Percentiles rank a stretch among this genome's conserved stretches.
Conservation (phyloP, 2,888 invertebrate genomes). For the Clostera curtula region DNA sequence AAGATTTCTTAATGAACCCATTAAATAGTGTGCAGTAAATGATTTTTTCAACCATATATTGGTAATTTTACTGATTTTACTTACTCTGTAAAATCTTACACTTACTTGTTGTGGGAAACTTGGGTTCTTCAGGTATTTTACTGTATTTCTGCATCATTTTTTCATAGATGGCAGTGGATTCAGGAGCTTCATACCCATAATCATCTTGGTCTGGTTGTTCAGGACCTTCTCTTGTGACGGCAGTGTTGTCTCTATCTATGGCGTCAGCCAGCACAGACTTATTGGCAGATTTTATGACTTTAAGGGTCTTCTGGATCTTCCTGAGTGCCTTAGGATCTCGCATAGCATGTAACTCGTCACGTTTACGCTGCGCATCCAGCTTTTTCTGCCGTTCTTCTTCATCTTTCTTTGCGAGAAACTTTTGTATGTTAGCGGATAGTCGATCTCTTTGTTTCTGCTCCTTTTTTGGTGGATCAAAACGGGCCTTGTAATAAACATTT, state of each 20-base stretch:
- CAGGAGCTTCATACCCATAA: constrained; percentile 91
- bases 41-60: too few relatives aligned
- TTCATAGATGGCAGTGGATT: constrained; percentile 85
- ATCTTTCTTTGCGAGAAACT: constrained; percentile 87
- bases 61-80: too few relatives aligned
- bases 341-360: constrained; percentile 78
- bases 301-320: constrained; percentile 85
- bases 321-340: constrained; percentile 83
- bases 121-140: constrained; percentile 81
- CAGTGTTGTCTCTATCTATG: constrained; percentile 83
- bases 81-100: too few relatives aligned
- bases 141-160: constrained; percentile 91
- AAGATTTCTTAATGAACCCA: too few relatives aligned
- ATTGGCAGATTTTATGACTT: constrained; percentile 92
- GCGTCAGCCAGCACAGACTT: constrained; percentile 91
- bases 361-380: constrained; percentile 77
- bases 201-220: constrained; percentile 93
- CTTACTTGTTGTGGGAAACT: constrained; percentile 74
- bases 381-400: constrained; percentile 83
- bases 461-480: constrained; percentile 88
- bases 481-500: constrained; percentile 81
- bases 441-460: constrained; percentile 78
- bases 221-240: constrained; percentile 82
- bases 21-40: too few relatives aligned
- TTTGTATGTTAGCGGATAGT: constrained; percentile 86